Conservation (phyloP, 2,888 invertebrate species). For the Bimastos eiseni region DNA sequence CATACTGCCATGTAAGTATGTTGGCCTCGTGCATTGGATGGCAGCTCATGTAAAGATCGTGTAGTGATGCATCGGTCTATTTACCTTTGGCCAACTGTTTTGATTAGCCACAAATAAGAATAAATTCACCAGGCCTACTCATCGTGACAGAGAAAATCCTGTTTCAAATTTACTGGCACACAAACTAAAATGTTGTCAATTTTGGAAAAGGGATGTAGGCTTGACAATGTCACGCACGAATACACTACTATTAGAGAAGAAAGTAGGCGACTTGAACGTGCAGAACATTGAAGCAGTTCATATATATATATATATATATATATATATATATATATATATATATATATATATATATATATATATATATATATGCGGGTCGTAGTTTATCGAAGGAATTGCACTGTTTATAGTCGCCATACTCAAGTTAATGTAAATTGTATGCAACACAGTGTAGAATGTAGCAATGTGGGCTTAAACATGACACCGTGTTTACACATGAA, state of each 20-base stretch:
- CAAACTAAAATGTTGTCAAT: background rate
- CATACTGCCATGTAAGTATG: constrained; percentile 13
- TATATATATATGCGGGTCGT: too few species aligned
- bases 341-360: too few species aligned
- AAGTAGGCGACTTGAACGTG: too few species aligned
- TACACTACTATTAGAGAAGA: background rate
- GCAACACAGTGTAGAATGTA: too few species aligned
- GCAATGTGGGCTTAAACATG: too few species aligned
- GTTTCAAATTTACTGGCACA: background rate
- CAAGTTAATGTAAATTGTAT: too few species aligned
- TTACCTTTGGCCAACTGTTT: background rate
- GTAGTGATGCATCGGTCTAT: background rate
- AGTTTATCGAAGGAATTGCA: too few species aligned
- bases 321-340: too few species aligned
- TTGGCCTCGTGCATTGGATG: background rate
- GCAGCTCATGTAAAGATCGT: background rate
- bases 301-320: too few species aligned
- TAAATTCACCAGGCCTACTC: background rate
- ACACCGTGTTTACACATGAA: too few species aligned
- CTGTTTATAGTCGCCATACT: too few species aligned
- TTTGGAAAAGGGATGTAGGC: background rate
- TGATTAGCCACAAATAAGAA: background rate
- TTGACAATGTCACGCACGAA: background rate
- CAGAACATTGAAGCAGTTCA: too few species aligned
- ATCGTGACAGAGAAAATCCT: background rate